These are phyloP conservation scores for Tetanocera ferruginea DNA, from an alignment of 2,888 invertebrate genomes.

Conservation along the genomic window DNA sequence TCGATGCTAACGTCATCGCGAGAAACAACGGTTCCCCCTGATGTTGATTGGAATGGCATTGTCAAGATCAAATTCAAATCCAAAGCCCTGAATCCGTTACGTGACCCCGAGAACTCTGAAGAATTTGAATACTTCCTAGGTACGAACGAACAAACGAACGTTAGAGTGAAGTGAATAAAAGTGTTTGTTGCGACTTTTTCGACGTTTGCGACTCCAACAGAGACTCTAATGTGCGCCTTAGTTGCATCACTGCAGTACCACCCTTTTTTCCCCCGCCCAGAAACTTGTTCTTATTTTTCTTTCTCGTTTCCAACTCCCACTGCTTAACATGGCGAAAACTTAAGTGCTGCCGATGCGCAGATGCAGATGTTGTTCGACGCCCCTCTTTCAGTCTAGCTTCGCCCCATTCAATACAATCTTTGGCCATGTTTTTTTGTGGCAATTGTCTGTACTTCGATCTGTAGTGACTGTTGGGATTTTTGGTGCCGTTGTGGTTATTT, in stretches of 20 bases:
- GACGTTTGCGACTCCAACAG: neutral
- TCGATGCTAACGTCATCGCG: neutral
- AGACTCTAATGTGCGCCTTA: neutral
- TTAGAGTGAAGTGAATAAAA: neutral
- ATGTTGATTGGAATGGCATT: slow-evolving; percentile 16
- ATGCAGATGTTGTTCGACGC: slow-evolving; percentile 17
- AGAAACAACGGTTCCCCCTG: neutral
- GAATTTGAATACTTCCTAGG: slow-evolving; percentile 33
- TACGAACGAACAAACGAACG: neutral
- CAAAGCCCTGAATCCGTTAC: slow-evolving; percentile 37
- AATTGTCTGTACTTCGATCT: slow-evolving; percentile 22
- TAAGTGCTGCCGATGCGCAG: slow-evolving; percentile 11
- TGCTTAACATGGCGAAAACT: neutral
- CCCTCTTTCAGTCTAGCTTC: neutral
- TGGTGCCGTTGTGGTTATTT: neutral
- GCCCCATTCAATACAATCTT: neutral
- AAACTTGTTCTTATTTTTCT: slow-evolving; percentile 14
- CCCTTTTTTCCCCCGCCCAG: slow-evolving; percentile 9
- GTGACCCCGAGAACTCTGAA: slow-evolving; percentile 33
- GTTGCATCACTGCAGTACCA: neutral
- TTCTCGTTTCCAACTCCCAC: neutral
- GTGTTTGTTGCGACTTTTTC: neutral
- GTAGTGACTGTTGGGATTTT: slow-evolving; percentile 16
- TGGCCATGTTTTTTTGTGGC: neutral
- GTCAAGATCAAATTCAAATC: slow-evolving; percentile 35